A percentile compares a stretch with the other conserved stretches of the same genome.
These are phyloP conservation scores for Bilobella aurantiaca DNA, from an alignment of 1,140 invertebrate genomes.

Conservation along the genomic window DNA sequence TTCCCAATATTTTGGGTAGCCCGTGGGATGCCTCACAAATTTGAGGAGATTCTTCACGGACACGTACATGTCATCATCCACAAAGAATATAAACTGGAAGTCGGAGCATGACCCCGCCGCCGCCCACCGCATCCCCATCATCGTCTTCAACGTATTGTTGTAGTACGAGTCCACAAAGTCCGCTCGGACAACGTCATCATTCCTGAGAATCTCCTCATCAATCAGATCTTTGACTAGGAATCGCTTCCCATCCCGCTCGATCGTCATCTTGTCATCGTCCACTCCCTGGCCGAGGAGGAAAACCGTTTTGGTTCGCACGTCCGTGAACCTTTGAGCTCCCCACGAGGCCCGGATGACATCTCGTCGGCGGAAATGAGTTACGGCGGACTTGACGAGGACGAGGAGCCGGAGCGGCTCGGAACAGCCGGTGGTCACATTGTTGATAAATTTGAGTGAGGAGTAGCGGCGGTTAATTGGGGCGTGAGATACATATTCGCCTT, in stretches of 20 bases:
- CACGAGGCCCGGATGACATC: conserved; percentile 67
- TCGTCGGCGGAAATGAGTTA: conserved; percentile 56
- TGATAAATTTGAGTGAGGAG: conserved; percentile 13
- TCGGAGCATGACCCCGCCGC: conserved; percentile 54
- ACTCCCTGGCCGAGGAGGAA: conserved; percentile 59
- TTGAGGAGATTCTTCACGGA: conserved; percentile 73
- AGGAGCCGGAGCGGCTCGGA: conserved; percentile 45
- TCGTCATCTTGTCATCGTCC: conserved; percentile 38
- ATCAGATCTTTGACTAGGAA: background rate
- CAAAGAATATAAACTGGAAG: conserved; percentile 74
- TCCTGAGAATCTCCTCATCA: conserved; percentile 50
- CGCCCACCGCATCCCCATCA: conserved; percentile 76
- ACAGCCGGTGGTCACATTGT: conserved; percentile 14
- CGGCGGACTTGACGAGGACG: conserved; percentile 70
- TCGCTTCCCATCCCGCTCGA: conserved; percentile 40
- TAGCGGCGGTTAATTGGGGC: conserved; percentile 25
- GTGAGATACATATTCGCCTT: conserved; percentile 14
- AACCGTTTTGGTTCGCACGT: conserved; percentile 63
- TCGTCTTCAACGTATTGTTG: conserved; percentile 87
- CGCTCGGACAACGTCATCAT: conserved; percentile 69
- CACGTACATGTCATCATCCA: conserved; percentile 87
- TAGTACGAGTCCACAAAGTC: conserved; percentile 64
- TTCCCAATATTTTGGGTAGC: conserved; percentile 50
- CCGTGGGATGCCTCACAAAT: conserved; percentile 58
- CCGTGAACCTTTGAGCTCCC: conserved; percentile 68